Evolutionary conservation across 1,140 invertebrate species (phyloP).

Genomic region (Pseudoatta argentina): DNA sequence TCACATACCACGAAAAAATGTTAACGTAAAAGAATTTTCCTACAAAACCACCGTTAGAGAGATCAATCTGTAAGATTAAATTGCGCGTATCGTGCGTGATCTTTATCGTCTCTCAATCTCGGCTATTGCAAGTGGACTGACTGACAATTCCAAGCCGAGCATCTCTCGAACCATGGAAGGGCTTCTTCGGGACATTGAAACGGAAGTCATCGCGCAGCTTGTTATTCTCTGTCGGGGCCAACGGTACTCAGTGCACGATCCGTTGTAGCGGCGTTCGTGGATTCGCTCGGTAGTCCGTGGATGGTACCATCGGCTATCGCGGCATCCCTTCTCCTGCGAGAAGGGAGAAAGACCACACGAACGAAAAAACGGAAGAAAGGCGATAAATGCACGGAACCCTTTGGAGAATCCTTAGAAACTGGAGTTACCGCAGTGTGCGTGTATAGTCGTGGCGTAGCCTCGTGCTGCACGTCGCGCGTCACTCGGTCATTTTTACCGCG

Average conservation of each 20-base stretch:
- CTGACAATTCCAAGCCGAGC: neutral
- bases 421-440: conserved; percentile 4
- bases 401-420: neutral
- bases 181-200: neutral
- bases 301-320: neutral
- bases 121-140: neutral
- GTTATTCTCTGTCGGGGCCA: neutral
- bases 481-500: conserved; percentile 45
- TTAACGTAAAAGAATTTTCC: neutral
- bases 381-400: neutral
- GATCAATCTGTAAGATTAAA: neutral
- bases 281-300: neutral
- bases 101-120: conserved; percentile 28
- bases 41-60: neutral
- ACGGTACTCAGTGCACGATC: neutral
- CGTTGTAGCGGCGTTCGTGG: neutral
- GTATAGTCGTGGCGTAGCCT: neutral
- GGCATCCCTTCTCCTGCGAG: neutral
- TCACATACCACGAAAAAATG: neutral
- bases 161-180: conserved; percentile 15
- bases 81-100: neutral
- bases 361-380: neutral
- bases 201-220: conserved; percentile 5
- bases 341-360: neutral
- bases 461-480: conserved; percentile 36